Percentiles rank a stretch among this genome's conserved stretches.
These are phyloP conservation scores for Bryconaethiops microstoma DNA, from an alignment of 2,797 vertebrate species.

Conservation along the genomic window DNA sequence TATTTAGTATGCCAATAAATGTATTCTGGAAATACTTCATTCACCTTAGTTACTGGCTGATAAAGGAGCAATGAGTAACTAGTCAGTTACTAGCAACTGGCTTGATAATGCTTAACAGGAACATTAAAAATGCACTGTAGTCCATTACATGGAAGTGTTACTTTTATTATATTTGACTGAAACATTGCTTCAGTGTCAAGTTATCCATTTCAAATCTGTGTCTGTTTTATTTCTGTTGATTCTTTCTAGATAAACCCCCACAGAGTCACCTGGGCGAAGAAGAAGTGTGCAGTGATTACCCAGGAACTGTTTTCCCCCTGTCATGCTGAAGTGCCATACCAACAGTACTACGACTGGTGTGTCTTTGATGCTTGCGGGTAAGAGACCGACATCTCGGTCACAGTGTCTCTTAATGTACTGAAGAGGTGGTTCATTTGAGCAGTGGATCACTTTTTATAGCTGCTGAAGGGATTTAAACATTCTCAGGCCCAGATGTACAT, in stretches of 20 bases:
- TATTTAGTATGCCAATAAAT: too few relatives aligned
- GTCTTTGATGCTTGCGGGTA: slow-evolving; percentile 91
- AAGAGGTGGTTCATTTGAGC: not conserved
- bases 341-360: slow-evolving; percentile 90
- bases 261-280: slow-evolving; percentile 83
- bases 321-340: slow-evolving; percentile 81
- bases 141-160: not conserved
- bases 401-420: not conserved
- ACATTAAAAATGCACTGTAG: not conserved
- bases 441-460: not conserved
- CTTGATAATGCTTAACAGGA: not conserved
- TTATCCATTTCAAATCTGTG: not conserved
- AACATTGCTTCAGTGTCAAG: not conserved
- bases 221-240: not conserved
- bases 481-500: not conserved
- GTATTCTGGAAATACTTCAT: too few relatives aligned
- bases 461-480: not conserved
- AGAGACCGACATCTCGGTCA: slow-evolving; percentile 55
- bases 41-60: too few relatives aligned
- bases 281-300: slow-evolving; percentile 77
- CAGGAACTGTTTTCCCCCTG: slow-evolving; percentile 81
- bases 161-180: not conserved
- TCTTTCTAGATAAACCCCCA: slow-evolving; percentile 78
- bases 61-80: too few relatives aligned
- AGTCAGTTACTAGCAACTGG: not conserved